A percentile compares a stretch with the other conserved stretches of the same genome.
Evolutionary conservation across 2,113 vertebrate species (phyloP).

Genomic region (Psilopsiagon aymara): DNA sequence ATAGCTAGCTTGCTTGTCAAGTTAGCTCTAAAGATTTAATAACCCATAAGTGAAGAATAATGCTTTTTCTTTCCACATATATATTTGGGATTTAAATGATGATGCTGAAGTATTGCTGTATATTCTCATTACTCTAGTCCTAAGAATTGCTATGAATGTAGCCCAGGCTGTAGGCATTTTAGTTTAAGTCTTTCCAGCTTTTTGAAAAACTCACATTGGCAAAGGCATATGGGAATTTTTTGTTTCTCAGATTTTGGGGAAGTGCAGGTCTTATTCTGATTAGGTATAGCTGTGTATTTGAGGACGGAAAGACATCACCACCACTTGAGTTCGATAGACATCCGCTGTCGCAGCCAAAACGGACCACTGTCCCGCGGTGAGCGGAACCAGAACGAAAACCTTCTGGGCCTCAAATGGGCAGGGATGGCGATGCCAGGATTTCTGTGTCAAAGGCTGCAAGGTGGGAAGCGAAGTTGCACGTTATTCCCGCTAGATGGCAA

Average conservation of each 20-base stretch:
- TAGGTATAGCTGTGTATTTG: background rate
- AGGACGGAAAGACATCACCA: background rate
- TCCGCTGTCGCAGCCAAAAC: background rate
- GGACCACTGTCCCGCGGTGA: background rate
- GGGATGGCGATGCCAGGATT: background rate
- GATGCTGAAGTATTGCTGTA: background rate
- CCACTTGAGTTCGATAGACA: background rate
- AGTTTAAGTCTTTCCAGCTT: background rate
- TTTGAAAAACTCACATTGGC: background rate
- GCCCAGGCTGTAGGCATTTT: background rate
- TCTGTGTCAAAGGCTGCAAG: background rate
- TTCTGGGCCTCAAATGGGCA: background rate
- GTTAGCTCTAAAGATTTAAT: background rate
- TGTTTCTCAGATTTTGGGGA: background rate
- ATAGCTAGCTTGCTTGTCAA: background rate
- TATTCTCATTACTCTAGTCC: background rate
- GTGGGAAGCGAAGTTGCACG: background rate
- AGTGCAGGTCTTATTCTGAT: background rate
- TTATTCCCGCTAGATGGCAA: constrained; percentile 57
- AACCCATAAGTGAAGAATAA: background rate
- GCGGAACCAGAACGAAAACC: background rate
- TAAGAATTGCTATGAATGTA: background rate
- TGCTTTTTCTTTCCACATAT: background rate
- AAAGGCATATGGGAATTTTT: background rate
- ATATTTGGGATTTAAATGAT: background rate